A percentile compares a stretch with the other conserved stretches of the same genome.
These are phyloP conservation scores for Eidolon dupreanum DNA, from an alignment of 2,797 vertebrate species.

Conservation along the genomic window DNA sequence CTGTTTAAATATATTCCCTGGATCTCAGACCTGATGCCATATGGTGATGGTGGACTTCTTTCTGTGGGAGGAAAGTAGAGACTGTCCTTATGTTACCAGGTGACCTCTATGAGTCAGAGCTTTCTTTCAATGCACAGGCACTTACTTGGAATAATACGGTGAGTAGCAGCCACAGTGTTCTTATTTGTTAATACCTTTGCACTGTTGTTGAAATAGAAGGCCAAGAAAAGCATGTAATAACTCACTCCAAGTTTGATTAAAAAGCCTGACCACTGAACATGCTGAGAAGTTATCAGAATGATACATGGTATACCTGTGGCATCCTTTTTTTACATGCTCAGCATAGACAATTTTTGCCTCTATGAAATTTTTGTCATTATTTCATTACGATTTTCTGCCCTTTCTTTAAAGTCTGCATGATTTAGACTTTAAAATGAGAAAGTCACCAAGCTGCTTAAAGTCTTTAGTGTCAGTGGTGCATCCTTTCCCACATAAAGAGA, in stretches of 20 bases:
- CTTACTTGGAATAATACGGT: background rate
- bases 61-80: background rate
- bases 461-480: background rate
- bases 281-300: background rate
- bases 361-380: background rate
- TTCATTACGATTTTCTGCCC: constrained; percentile 29
- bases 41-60: background rate
- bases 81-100: background rate
- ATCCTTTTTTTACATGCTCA: constrained; percentile 29
- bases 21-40: background rate
- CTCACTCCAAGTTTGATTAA: background rate
- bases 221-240: constrained; percentile 33
- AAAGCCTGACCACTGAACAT: background rate
- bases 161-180: background rate
- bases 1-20: background rate
- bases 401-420: constrained; percentile 26
- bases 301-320: background rate
- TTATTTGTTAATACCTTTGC: background rate
- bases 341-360: background rate
- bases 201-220: background rate
- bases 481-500: background rate
- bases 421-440: constrained; percentile 34
- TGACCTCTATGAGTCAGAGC: background rate
- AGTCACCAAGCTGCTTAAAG: background rate
- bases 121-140: background rate